Percentiles rank a stretch among this genome's conserved stretches.
Evolutionary conservation across 2,113 vertebrate genomes (phyloP).

Genomic region (Siphamia tubifer): DNA sequence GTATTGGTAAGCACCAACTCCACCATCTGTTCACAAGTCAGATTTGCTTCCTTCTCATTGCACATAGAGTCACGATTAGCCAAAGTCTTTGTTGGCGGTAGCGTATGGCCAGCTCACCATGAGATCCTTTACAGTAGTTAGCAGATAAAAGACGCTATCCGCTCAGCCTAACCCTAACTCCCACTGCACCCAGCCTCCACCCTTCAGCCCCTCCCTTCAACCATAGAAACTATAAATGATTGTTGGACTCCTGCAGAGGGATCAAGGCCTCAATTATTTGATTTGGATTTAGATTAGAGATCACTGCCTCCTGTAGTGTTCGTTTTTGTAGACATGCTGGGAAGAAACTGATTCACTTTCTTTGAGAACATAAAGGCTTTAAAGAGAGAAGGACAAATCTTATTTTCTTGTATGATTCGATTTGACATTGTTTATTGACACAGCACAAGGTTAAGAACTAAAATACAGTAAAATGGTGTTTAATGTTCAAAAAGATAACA

Average conservation of each 20-base stretch:
- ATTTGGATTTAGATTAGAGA: slow-evolving; percentile 74
- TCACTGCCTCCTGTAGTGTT: slow-evolving; percentile 45
- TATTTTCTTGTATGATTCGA: background rate
- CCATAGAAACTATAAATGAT: slow-evolving; percentile 54
- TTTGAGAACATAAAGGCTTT: background rate
- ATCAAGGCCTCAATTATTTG: slow-evolving; percentile 68
- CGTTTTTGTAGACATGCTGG: slow-evolving; percentile 61
- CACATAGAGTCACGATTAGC: slow-evolving; percentile 62
- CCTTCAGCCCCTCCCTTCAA: background rate
- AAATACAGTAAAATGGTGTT: no score
- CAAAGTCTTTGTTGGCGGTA: slow-evolving; percentile 44
- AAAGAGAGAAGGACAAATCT: background rate
- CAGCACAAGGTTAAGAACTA: no score
- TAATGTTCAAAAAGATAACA: no score
- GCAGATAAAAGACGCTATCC: slow-evolving; percentile 52
- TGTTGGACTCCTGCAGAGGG: slow-evolving; percentile 39
- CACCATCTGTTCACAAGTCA: slow-evolving; percentile 49
- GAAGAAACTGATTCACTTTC: slow-evolving; percentile 65
- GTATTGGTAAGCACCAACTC: slow-evolving; percentile 22
- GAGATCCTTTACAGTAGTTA: slow-evolving; percentile 64
- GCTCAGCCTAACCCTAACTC: slow-evolving; percentile 8
- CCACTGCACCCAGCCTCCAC: background rate
- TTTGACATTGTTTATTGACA: no score
- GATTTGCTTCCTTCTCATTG: slow-evolving; percentile 47
- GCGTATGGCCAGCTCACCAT: slow-evolving; percentile 53